Base-by-base conservation (phyloP, 30 jellyfish, hydroid and myxozoan species). In the Aurelia aurita complex sp. Pacific region DNA sequence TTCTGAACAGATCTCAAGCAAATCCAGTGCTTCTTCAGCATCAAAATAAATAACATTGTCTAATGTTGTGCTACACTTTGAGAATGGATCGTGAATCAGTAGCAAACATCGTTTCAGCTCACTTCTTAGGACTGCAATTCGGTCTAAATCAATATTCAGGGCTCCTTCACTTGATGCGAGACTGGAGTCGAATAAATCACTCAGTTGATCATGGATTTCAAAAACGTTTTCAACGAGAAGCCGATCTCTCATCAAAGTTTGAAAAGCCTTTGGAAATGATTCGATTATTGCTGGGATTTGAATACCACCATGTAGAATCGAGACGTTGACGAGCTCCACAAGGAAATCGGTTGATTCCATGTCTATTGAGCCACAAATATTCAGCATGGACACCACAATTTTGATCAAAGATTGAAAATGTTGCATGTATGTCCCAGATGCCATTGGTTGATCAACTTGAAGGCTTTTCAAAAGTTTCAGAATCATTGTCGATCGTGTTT, bases 1-100 rank as follows among this genome's bases (percentile, higher is more conserved):
- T 77, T 92, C 96, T 63, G 92, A 73, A 67, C 96, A 86, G 34
- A 92, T 69, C 55, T 74, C 87, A n/a, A 92, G 82, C 54, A 87
- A 33, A 53, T 80, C 96, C 16, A 75, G 42, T 29, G 92, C 95
- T 18, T 92, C 97, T 5, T 69, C 73, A 16, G 70, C 82, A 53
- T 82, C 76, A 43, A 80, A 72, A 40, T 40, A 89, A 29, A 40
- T 16, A 51, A 81, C 73, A 73, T 77, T 67, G 6, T 83, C 81
- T 60, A 86, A 3, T 2, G 90, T 71, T n/a, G 60, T 38, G 13
- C 76, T 74, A 66, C 91, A 81, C 13, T 83, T 76, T 83, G 64
- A 23, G 15, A 34, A 74, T 46, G 92, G 76, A 29, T 92, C 92
- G 16, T 78, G 29, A 13, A 92, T 36, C 53, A 92, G 88, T 83